phyloP scores from a whole-genome alignment of 2,797 vertebrate genomes.

The Poeciliopsis presidionis region DNA sequence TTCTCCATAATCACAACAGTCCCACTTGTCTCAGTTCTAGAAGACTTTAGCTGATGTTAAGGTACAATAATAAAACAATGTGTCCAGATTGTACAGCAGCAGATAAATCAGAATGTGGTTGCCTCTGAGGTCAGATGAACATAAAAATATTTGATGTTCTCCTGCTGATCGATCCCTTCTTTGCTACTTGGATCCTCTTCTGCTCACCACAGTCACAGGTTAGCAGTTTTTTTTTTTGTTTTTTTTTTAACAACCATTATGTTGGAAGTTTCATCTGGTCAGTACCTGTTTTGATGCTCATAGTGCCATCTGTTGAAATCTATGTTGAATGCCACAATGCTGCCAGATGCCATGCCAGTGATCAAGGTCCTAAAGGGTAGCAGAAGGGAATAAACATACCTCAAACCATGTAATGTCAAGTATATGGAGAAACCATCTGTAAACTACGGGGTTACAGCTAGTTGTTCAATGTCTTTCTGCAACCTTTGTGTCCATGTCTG shows the following conservation, averaged over 20 bases:
- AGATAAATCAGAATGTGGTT: slow-evolving; percentile 22
- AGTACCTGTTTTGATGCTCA: slow-evolving; percentile 98
- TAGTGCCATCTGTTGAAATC: slow-evolving; percentile 99
- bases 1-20: slow-evolving; percentile 29
- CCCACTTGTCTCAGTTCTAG: slow-evolving; percentile 26
- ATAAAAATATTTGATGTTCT: slow-evolving; percentile 15
- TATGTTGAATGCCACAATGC: slow-evolving; percentile 99
- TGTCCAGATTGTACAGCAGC: slow-evolving; percentile 35
- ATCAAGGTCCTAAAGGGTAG: slow-evolving; percentile 90
- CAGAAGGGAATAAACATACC: slow-evolving; percentile 7
- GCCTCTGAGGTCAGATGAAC: slow-evolving; percentile 28
- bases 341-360: slow-evolving; percentile 98
- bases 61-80: slow-evolving; percentile 42
- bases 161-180: slow-evolving; percentile 6
- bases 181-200: slow-evolving; percentile 23
- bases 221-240: background rate
- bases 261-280: slow-evolving; percentile 48
- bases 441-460: slow-evolving; percentile 51
- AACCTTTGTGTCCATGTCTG: slow-evolving; percentile 37
- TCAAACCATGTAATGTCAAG: background rate
- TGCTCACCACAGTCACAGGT: slow-evolving; percentile 11
- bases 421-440: slow-evolving; percentile 38
- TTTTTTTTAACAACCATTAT: slow-evolving; percentile 3
- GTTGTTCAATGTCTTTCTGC: slow-evolving; percentile 33
- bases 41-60: slow-evolving; percentile 41